Evolutionary conservation across 2,888 invertebrate genomes (phyloP), one percentile per base, ranked within the genome.

Genomic region (Nymphalis c-album): DNA sequence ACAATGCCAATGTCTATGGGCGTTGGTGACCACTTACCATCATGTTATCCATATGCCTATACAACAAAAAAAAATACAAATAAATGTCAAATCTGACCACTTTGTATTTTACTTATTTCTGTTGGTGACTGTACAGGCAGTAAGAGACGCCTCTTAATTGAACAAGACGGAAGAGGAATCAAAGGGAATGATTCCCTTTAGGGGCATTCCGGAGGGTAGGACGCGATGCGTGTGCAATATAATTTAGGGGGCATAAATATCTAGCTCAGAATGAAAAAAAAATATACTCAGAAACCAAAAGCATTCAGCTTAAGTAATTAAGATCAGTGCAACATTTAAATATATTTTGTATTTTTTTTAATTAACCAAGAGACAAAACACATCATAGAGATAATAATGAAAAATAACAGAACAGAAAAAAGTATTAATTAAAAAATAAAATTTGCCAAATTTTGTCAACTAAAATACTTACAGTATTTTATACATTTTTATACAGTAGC

Each of bases 161-260:
- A 91, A 91, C 90, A 85, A 87, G 87, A 88, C 83, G 91, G 87
- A 85, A 87, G 83, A 87, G 82, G 82, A 91, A 90, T 91, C 91
- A 91, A 91, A 91, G 87, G 87, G 87, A 89, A 91, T 90, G 89
- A 90, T 91, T 88, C 90, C 90, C 91, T 80, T 85, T 87, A 85
- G 91, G 91, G 88, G 79, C 78, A 78, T 74, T 74, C 72, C 76
- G 74, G 83, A 82, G 90, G 91, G 90, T 84, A 83, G 81, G 78
- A 80, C 78, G 77, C 83, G 85, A 88, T 87, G 89, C 88, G 89
- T 90, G 86, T 86, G 85, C 88, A 81, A 88, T 88, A 88, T 86
- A 86, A 87, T 86, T 85, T 87, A 85, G 86, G 86, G 86, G 71
- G 69, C 64, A 64, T 67, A 63, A 67, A 68, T 65, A 64, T 62